Evolutionary conservation across 2,113 vertebrate species (phyloP), one percentile per base, ranked within the genome.

Genomic region (Pelecanoides urinatrix): DNA sequence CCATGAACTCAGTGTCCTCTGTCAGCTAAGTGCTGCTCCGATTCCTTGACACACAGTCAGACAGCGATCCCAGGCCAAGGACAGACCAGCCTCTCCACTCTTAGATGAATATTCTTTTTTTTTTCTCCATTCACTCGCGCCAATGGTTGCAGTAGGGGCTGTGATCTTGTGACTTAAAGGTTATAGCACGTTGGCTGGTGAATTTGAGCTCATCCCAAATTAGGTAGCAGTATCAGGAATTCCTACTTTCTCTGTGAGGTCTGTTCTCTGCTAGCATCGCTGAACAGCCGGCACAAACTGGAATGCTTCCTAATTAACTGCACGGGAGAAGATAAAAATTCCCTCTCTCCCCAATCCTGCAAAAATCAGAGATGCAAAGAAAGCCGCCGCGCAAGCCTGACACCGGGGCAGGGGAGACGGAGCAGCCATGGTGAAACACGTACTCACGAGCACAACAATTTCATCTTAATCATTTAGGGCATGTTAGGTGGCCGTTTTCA

Each of bases 301-400:
- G 85, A 94, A 78, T 23, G 62, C 49, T 90, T 93, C 89, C 80
- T 88, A 83, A 76, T 94, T 94, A 96, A 82, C 92, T 90, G 68
- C 86, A 72, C 3, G 5, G 53, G 78, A 91, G 52, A 80, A 70
- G 72, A 88, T 67, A 87, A 93, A 94, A 84, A 74, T 61, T 86
- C 78, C 74, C 74, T 23, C 58, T 79, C 78, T 73, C 50, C 88
- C 55, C 77, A 27, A 6, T 11, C 63, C 85, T 38, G 56, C 68
- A 30, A 10, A 85, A 92, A n/a, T 36, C 34, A 42, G 49, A 65
- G 74, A 74, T 11, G 47, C 30, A 42, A 55, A 56, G 29, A 77
- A 84, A 92, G 66, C 30, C 4, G 8, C 56, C 3, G 0, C 1
- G 0, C 15, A 21, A 90, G 42, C 34, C 74, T 62, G 71, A 59